Percentiles rank a stretch among this genome's conserved stretches.
phyloP scores from a whole-genome alignment of 2,797 vertebrate species.

The Crocidura indochinensis region DNA sequence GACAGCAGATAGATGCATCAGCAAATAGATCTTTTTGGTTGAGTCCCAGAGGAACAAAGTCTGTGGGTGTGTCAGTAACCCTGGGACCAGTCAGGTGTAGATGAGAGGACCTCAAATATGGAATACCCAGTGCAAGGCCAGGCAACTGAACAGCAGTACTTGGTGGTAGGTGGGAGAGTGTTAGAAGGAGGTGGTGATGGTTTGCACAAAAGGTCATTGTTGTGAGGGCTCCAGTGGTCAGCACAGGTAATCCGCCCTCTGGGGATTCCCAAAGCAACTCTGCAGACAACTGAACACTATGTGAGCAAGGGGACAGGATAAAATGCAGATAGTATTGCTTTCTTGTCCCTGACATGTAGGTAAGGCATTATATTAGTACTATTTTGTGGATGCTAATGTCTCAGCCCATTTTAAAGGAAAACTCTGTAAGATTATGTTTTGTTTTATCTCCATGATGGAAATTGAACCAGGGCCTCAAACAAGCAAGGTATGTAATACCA shows the following conservation, averaged over 20 bases:
- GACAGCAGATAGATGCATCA: too few species aligned
- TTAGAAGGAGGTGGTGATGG: too few species aligned
- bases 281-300: not conserved
- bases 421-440: too few species aligned
- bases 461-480: too few species aligned
- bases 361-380: not conserved
- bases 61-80: not conserved
- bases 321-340: fast-evolving
- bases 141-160: too few species aligned
- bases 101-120: not conserved
- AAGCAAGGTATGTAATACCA: too few species aligned
- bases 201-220: not conserved
- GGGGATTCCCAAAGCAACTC: not conserved
- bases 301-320: not conserved
- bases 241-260: fast-evolving
- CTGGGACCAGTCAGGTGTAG: too few species aligned
- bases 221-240: not conserved
- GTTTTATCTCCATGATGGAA: too few species aligned
- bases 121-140: not conserved
- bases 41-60: too few species aligned
- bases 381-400: not conserved
- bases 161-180: too few species aligned
- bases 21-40: too few species aligned
- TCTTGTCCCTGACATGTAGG: not conserved
- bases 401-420: not conserved